A percentile compares a stretch with the other conserved stretches of the same genome.
Conservation (phyloP, 2,888 invertebrate genomes). For the Steromphala cineraria region DNA sequence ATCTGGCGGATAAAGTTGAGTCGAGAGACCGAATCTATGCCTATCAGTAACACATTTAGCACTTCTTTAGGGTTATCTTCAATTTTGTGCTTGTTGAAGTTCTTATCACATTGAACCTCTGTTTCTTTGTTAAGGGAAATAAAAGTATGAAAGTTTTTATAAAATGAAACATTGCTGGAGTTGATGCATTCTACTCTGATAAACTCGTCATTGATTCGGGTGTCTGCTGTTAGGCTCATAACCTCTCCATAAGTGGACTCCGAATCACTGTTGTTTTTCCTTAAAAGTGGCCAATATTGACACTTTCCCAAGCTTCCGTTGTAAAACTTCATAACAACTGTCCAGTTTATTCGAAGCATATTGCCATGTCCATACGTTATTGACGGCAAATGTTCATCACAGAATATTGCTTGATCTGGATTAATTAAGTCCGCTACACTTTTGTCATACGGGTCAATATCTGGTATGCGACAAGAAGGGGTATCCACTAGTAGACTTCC, state of each 20-base stretch:
- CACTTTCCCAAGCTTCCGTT: not conserved
- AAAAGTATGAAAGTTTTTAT: constrained; percentile 50
- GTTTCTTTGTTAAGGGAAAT: constrained; percentile 18
- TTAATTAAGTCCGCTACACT: too few species aligned
- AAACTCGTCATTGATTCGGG: constrained; percentile 32
- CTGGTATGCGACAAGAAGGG: too few species aligned
- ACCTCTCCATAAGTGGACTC: not conserved
- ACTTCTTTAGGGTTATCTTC: not conserved
- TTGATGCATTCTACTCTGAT: too few species aligned
- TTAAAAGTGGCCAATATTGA: too few species aligned
- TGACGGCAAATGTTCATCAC: too few species aligned
- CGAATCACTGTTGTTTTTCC: not conserved
- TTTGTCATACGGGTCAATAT: too few species aligned
- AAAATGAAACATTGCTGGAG: constrained; percentile 31
- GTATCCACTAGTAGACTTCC: too few species aligned
- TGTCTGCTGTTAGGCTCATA: constrained; percentile 18
- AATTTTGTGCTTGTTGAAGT: not conserved
- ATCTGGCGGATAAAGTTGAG: too few species aligned
- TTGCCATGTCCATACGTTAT: too few species aligned
- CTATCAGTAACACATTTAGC: constrained; percentile 83
- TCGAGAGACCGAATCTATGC: too few species aligned
- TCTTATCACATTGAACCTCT: not conserved
- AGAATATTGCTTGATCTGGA: too few species aligned
- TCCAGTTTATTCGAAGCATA: too few species aligned
- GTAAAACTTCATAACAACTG: not conserved